Evolutionary conservation across 2,113 vertebrate species (phyloP).

Genomic region (Channa maculata): DNA sequence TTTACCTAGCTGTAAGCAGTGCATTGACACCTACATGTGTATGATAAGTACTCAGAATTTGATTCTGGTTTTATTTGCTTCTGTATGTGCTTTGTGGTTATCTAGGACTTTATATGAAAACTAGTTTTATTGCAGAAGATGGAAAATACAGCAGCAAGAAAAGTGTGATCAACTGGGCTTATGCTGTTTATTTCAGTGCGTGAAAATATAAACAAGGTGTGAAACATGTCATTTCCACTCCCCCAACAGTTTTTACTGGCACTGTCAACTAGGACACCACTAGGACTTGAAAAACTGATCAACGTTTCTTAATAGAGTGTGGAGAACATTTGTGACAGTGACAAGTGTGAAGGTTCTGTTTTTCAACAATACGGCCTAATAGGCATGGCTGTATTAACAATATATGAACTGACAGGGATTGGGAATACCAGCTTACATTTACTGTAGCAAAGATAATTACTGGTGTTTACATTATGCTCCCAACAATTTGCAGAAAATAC

Average conservation of each 20-base stretch:
- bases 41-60: too few relatives aligned
- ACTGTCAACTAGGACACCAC: constrained; percentile 22
- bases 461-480: constrained; percentile 46
- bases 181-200: constrained; percentile 37
- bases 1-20: too few relatives aligned
- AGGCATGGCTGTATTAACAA: constrained; percentile 11
- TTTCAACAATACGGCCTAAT: constrained; percentile 3
- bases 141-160: constrained; percentile 22
- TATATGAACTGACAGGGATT: constrained; percentile 18
- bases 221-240: constrained; percentile 49
- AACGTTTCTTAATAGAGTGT: constrained; percentile 1
- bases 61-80: too few relatives aligned
- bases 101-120: background rate
- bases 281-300: background rate
- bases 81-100: too few relatives aligned
- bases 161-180: constrained; percentile 38
- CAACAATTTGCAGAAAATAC: constrained; percentile 49
- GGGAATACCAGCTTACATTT: constrained; percentile 15
- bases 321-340: background rate
- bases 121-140: constrained; percentile 10
- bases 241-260: constrained; percentile 10
- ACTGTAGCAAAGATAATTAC: constrained; percentile 44
- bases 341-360: constrained; percentile 4
- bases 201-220: constrained; percentile 51
- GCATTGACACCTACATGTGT: too few relatives aligned